phyloP scores from a whole-genome alignment of 2,113 vertebrate species.

The Paralichthys olivaceus region DNA sequence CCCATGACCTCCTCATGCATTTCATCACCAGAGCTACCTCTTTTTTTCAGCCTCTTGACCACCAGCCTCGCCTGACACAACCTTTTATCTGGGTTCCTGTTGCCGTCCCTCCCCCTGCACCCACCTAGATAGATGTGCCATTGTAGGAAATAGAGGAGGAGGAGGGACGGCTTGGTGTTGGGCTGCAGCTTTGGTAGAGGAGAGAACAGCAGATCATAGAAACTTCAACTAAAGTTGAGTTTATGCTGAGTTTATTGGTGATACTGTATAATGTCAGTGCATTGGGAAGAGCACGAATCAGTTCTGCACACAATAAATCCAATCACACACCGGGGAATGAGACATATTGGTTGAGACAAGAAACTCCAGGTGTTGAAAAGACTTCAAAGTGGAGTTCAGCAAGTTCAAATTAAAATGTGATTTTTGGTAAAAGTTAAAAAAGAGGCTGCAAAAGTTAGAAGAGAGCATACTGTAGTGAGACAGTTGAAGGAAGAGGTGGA shows the following conservation, averaged over 20 bases:
- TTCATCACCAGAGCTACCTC: slow-evolving; percentile 31
- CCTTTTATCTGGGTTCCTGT: slow-evolving; percentile 70
- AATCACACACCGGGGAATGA: background rate
- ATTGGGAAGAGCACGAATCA: background rate
- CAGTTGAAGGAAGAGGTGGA: background rate
- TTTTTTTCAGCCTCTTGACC: slow-evolving; percentile 54
- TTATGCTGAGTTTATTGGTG: background rate
- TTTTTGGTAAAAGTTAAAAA: background rate
- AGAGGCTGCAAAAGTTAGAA: background rate
- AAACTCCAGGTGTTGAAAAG: slow-evolving; percentile 1
- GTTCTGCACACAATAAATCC: slow-evolving; percentile 3
- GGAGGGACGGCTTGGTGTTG: background rate
- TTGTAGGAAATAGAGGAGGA: slow-evolving; percentile 17
- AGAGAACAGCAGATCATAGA: background rate
- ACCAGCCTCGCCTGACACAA: slow-evolving; percentile 30
- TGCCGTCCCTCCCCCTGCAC: slow-evolving; percentile 62
- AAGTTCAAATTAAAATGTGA: background rate
- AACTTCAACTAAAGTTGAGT: background rate
- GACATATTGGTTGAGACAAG: background rate
- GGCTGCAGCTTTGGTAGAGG: no score
- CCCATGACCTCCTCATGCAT: slow-evolving; percentile 12
- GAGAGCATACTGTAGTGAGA: background rate
- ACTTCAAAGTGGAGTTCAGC: background rate
- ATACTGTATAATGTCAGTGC: background rate
- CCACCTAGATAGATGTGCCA: slow-evolving; percentile 49